Evolutionary conservation across 2,888 invertebrate genomes (phyloP), one percentile per base, ranked within the genome.

Genomic region (Eupithecia abbreviata): DNA sequence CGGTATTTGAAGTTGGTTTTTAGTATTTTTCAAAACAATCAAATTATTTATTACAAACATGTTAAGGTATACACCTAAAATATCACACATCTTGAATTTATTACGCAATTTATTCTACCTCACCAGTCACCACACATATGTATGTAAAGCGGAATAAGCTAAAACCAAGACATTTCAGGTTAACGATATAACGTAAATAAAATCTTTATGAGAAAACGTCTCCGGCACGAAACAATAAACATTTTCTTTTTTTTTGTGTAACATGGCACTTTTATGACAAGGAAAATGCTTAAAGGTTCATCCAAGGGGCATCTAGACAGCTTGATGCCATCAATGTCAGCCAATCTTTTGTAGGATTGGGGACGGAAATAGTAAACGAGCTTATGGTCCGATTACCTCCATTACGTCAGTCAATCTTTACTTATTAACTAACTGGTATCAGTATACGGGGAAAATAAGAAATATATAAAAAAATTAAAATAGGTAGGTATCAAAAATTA

Each of bases 231-330:
- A 79, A 82, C 74, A 84, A 78, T 79, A 82, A 82, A 79, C 79
- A 71, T 79, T 82, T 76, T 71, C 74, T 76, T 76, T 81, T 79
- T 67, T 79, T 76, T 68, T 75, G 76, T 75, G 77, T 77, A 76
- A 81, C 81, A 79, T 79, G 81, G 77, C 81, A 77, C 78, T 78
- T 82, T 82, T 83, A 83, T 81, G 84, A 81, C 78, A 80, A 79
- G 80, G 79, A 81, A 78, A 80, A 79, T 74, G 77, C 71, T 70
- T 30, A 47, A 67, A 77, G 73, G 69, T 77, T 79, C 73, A 77
- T 74, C 67, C 79, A 71, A 68, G 42, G 68, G 68, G n/a, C 68
- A 18, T 18, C 68, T 45, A 43, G 69, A 69, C 69, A 69, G 69
- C 69, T 47, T 45, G 69, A 45, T 18, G 18, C 69, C 13, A 69